A percentile compares a stretch with the other conserved stretches of the same genome.
These are phyloP conservation scores for Corythornis vintsioides DNA, from an alignment of 2,113 vertebrate species.

Conservation along the genomic window DNA sequence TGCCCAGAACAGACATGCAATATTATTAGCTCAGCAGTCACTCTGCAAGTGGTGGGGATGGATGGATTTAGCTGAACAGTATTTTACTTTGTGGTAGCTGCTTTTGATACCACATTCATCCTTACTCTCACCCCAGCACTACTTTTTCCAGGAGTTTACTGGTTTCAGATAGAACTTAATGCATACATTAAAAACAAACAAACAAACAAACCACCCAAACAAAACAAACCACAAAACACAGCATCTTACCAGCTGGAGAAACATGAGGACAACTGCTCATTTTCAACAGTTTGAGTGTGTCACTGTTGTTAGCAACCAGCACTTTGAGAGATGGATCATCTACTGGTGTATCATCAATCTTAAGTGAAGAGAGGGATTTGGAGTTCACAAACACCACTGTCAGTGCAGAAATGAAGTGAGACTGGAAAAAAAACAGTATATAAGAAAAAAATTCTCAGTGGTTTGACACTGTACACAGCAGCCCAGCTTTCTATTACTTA, in stretches of 20 bases:
- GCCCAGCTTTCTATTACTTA: not conserved
- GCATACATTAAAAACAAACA: not conserved
- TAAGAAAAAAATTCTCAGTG: not conserved
- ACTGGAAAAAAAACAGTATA: constrained; percentile 68
- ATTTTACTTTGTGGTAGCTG: not conserved
- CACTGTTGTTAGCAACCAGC: constrained; percentile 95
- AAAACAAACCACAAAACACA: not conserved
- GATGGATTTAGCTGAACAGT: not conserved
- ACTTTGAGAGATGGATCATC: constrained; percentile 97
- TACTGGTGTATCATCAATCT: constrained; percentile 96
- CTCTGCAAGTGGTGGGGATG: not conserved
- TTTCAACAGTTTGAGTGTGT: constrained; percentile 92
- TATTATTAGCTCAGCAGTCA: not conserved
- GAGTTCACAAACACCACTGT: constrained; percentile 99
- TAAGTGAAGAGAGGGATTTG: constrained; percentile 94
- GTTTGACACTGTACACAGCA: not conserved
- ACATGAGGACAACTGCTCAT: constrained; percentile 97
- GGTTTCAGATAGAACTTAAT: not conserved
- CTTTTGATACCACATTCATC: not conserved
- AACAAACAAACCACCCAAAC: not conserved
- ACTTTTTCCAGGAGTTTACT: not conserved
- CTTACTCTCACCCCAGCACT: not conserved
- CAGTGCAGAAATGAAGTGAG: constrained; percentile 92
- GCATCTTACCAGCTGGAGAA: constrained; percentile 83
- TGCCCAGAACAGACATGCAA: not conserved